Evolutionary conservation across 2,888 invertebrate species (phyloP), one percentile per base, ranked within the genome.

Genomic region (Serripes groenlandicus): DNA sequence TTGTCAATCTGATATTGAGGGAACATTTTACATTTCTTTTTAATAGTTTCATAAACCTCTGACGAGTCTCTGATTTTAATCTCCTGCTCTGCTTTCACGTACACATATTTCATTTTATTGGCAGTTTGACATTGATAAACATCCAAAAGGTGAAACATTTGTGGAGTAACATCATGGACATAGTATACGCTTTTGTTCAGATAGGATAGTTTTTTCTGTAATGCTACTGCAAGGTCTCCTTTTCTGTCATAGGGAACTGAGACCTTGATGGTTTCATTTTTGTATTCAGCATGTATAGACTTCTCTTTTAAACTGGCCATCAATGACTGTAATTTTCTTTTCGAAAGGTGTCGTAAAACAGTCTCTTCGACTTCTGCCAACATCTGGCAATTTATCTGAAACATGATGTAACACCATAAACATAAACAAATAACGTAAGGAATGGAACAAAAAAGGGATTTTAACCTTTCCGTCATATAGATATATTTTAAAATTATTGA

Each of bases 41-140:
- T n/a, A n/a, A n/a, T n/a, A n/a, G n/a, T n/a, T n/a, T n/a, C n/a
- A 34, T 62, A 62, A 34, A 62, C 34, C 30, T 62, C 62, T 34
- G 30, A 30, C 15, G 5, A 62, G 11, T 34, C 34, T 32, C 34
- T 30, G 11, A 62, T 34, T 34, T 62, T 34, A 3, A 62, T 11
- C 21, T 62, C 34, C 34, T 62, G 11, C 1, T 49, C 69, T 7
- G 28, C 28, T 69, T 49, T 30, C 28, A 23, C 30, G n/a, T 42
- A 49, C n/a, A n/a, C n/a, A n/a, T n/a, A n/a, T 69, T 21, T 26
- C 32, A 21, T 30, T n/a, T 26, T 30, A 69, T 52, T n/a, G 21
- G 21, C 11, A 3, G 26, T 15, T n/a, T 26, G 21, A 23, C 28
- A 15, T 23, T 52, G 30, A n/a, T 49, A 18, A 18, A 49, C 52